phyloP scores from a whole-genome alignment of 2,113 vertebrate species.

The Cyrtonyx montezumae region DNA sequence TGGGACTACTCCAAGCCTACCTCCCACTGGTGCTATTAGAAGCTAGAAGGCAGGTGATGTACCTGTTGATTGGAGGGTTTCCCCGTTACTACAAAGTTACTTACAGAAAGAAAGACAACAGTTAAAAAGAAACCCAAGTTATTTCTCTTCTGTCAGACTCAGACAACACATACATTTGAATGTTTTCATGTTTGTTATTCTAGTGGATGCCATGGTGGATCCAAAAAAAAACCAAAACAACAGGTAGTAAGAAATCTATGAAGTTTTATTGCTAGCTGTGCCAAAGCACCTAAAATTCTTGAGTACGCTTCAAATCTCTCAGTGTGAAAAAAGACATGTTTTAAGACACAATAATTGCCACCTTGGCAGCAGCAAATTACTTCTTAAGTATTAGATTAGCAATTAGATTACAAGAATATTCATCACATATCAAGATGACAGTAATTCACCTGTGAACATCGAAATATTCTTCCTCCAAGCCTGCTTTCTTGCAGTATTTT shows the following conservation, averaged over 20 bases:
- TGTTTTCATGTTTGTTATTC: slow-evolving; percentile 3
- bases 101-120: slow-evolving; percentile 63
- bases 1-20: slow-evolving; percentile 48
- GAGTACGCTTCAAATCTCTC: background rate
- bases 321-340: background rate
- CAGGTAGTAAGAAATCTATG: background rate
- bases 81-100: slow-evolving; percentile 57
- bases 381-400: background rate
- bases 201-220: background rate
- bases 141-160: slow-evolving; percentile 50
- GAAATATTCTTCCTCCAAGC: background rate
- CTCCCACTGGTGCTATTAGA: slow-evolving; percentile 57
- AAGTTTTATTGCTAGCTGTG: background rate
- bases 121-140: slow-evolving; percentile 14
- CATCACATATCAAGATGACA: background rate
- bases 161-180: slow-evolving; percentile 31
- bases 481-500: background rate
- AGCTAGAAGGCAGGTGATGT: slow-evolving; percentile 60
- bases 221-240: background rate
- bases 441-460: background rate
- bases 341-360: background rate
- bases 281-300: background rate
- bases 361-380: background rate
- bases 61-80: slow-evolving; percentile 68
- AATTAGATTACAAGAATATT: background rate